phyloP scores from a whole-genome alignment of 2,888 invertebrate genomes.

The Drosophila ezoana region DNA sequence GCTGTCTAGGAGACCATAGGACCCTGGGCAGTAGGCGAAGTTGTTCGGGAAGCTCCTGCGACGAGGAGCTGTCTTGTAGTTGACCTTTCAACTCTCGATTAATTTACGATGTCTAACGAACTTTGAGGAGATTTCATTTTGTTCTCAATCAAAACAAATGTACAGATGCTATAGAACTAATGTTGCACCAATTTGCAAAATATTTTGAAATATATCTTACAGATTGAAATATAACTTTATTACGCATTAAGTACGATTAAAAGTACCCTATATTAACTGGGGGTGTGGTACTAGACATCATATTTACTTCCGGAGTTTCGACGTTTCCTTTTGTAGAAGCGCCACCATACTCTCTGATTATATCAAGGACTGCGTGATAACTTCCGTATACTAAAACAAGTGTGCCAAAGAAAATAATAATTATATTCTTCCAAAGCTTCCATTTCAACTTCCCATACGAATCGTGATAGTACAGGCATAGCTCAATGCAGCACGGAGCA shows the following conservation, averaged over 20 bases:
- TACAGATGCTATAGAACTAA: too few species aligned
- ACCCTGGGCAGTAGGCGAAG: slow-evolving; percentile 35
- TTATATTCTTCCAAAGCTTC: slow-evolving; percentile 43
- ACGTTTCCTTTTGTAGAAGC: too few species aligned
- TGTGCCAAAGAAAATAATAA: slow-evolving; percentile 30
- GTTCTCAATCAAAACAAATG: too few species aligned
- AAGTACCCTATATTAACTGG: too few species aligned
- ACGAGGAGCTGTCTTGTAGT: neutral
- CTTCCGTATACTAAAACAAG: slow-evolving; percentile 24
- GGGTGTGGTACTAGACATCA: too few species aligned
- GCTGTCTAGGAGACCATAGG: slow-evolving; percentile 9
- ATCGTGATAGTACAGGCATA: slow-evolving; percentile 47
- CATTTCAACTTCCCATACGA: slow-evolving; percentile 42
- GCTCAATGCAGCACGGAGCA: slow-evolving; percentile 49
- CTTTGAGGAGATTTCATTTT: neutral
- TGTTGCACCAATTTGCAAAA: too few species aligned
- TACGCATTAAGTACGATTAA: too few species aligned
- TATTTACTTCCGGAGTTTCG: too few species aligned
- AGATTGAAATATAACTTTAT: too few species aligned
- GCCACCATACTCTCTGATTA: slow-evolving; percentile 17
- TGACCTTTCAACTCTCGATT: slow-evolving; percentile 37
- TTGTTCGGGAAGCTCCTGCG: neutral
- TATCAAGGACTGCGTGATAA: slow-evolving; percentile 10
- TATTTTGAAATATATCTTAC: too few species aligned
- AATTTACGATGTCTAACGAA: slow-evolving; percentile 9